Percentiles rank a stretch among this genome's conserved stretches.
Evolutionary conservation across 2,888 invertebrate species (phyloP).

Genomic region (Pyrrhia umbra): DNA sequence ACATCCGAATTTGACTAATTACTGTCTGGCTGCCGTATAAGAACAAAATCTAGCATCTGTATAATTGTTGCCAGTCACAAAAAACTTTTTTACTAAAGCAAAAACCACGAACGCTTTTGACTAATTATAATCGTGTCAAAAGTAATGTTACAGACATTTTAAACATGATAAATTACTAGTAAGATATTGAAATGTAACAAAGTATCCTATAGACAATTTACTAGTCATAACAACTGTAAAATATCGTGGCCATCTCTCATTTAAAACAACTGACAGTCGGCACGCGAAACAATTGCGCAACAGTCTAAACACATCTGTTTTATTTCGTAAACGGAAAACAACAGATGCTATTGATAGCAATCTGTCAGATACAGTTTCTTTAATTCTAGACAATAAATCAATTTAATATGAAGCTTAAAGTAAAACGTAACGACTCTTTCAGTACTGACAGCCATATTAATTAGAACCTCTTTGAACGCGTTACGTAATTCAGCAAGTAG

Average conservation of each 20-base stretch:
- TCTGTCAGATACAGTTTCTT: conserved; percentile 63
- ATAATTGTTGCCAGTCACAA: conserved; percentile 8
- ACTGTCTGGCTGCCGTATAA: conserved; percentile 19
- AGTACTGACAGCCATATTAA: conserved; percentile 65
- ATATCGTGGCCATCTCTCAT: conserved; percentile 44
- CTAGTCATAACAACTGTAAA: conserved; percentile 22
- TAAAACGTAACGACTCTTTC: conserved; percentile 59
- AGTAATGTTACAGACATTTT: not conserved
- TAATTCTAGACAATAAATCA: conserved; percentile 64
- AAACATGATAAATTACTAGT: conserved; percentile 21
- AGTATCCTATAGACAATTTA: conserved; percentile 9
- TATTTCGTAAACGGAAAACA: conserved; percentile 60
- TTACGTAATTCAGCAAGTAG: conserved; percentile 53
- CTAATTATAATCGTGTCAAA: not conserved
- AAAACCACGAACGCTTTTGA: conserved; percentile 3
- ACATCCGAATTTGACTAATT: conserved; percentile 41
- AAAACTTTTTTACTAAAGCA: conserved; percentile 6
- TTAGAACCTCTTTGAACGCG: conserved; percentile 60
- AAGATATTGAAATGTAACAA: conserved; percentile 13
- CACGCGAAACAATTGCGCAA: conserved; percentile 55
- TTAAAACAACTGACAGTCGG: conserved; percentile 39
- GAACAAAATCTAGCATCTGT: conserved; percentile 25
- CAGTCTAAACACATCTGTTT: conserved; percentile 53
- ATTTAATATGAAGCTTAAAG: conserved; percentile 56
- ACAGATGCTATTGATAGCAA: conserved; percentile 56